Base-by-base conservation (phyloP, 2,888 invertebrate genomes). In the Colletes collaris region DNA sequence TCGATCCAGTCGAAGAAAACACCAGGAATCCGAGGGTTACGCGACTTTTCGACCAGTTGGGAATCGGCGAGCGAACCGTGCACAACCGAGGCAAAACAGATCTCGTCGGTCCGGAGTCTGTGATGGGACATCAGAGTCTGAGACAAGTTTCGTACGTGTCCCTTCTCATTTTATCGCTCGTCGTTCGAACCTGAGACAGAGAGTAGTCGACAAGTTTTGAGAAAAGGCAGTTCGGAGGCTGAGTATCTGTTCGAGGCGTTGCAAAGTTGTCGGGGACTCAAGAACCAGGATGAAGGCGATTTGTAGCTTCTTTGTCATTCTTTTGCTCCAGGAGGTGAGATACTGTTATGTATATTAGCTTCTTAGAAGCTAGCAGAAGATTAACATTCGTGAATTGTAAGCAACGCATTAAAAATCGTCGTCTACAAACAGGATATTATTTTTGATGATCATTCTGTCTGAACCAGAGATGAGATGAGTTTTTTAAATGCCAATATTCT, bases 251-350 rank as follows among this genome's bases (percentile, higher is more conserved):
- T 40, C 52, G 6, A 10, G 6, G 6, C 5, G 7, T 37, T 11
- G 3, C 0, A 16, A n/a, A 4, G 37, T 49, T 44, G 35, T 44
- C 8, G 60, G 16, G 44, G 49, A 13, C 16, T 35, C 11, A 46
- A 56, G 27, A 46, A 5, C 13, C 59, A 35, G 27, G 3, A 89
- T 89, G 89, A 89, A 85, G 74, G 16, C 67, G 5, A 40, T 79
- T 11, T 70, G 60, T 11, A 74, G 71, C n/a, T 37, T 85, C 10
- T 59, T 88, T 35, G 49, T 80, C n/a, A 2, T 87, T 58, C 56
- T 88, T 8, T 27, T 87, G 52, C 58, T 81, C 1, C 76, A 66
- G 49, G 79, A 76, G 83, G 90, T 90, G 73, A 87, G 89, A 78
- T 0, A 3, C 3, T 3, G 3, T 19, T 46, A 5, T 10, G 11